Base-by-base conservation (phyloP, 1,140 invertebrate species). In the Bombus picipes region DNA sequence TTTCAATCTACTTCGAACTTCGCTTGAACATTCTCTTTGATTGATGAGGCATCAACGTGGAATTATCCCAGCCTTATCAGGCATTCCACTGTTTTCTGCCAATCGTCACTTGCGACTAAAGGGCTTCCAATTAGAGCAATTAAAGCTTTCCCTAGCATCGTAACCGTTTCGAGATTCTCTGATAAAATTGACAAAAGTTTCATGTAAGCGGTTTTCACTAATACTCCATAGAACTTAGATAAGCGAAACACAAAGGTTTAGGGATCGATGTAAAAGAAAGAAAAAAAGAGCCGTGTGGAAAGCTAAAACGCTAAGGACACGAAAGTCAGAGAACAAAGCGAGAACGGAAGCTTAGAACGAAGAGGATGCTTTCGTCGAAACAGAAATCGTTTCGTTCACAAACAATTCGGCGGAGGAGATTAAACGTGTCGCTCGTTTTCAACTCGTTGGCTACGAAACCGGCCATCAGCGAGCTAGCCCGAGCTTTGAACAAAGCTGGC, bases 401-500 rank as follows among this genome's bases (percentile, higher is more conserved):
- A 32, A 39, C 66, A 32, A 32, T 34, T 68, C 37, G 10, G 12
- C 68, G 68, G 43, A n/a, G n/a, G 32, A 41, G 68, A 53, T 37
- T 32, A 81, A 80, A 57, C 41, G 13, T 65, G 80, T 78, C 37
- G 47, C 37, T 47, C 32, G 65, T 80, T 73, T 47, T 39, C 53
- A 65, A 86, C 80, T 84, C 81, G 81, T 87, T 87, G 86, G 82
- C 81, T 73, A 84, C 75, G 86, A 87, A 87, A 87, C 75, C 81
- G 86, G 75, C 70, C 70, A 62, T 87, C 62, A 59, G 43, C 68
- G 87, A 92, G 87, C 81, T 92, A 85, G 90, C 89, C 89, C 81
- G 90, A 92, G 90, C 91, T 92, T 92, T 91, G 88, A 65, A 74
- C 62, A 59, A 83, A 81, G 74, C 81, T 9, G 81, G 59, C 75